Conservation (phyloP, 2,797 vertebrate genomes). For the Syndactyla subalaris region DNA sequence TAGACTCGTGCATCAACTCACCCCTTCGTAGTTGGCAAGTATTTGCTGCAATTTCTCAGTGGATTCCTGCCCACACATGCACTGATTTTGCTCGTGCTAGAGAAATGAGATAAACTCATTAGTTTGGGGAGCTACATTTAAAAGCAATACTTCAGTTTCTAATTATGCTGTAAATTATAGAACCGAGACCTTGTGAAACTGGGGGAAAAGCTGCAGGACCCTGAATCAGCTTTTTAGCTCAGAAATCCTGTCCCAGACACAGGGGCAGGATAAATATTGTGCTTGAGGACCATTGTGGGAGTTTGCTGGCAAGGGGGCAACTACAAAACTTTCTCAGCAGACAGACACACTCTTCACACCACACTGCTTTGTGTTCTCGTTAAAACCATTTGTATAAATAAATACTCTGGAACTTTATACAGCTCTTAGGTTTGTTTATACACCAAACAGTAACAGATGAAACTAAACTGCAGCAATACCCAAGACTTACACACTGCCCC, state of each 20-base stretch:
- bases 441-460: not conserved
- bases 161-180: not conserved
- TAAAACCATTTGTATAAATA: not conserved
- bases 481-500: conserved; percentile 70
- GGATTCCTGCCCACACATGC: conserved; percentile 70
- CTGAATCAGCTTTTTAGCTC: not conserved
- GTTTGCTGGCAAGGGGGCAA: not conserved
- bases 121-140: not conserved
- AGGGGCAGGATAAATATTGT: not conserved
- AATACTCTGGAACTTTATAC: not conserved
- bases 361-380: not conserved
- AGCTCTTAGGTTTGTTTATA: not conserved
- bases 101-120: not conserved
- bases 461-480: accelerated
- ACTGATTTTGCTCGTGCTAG: conserved; percentile 53
- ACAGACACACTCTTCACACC: not conserved
- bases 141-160: not conserved
- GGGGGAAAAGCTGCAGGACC: not conserved
- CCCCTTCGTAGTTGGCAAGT: conserved; percentile 64
- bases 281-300: not conserved
- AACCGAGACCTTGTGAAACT: not conserved
- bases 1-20: not conserved
- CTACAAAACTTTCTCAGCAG: not conserved
- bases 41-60: conserved; percentile 58
- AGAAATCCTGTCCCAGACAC: not conserved